A percentile compares a stretch with the other conserved stretches of the same genome.
These are phyloP conservation scores for Epiperipatus broadwayi DNA, from an alignment of 2,888 invertebrate species.

Conservation along the genomic window DNA sequence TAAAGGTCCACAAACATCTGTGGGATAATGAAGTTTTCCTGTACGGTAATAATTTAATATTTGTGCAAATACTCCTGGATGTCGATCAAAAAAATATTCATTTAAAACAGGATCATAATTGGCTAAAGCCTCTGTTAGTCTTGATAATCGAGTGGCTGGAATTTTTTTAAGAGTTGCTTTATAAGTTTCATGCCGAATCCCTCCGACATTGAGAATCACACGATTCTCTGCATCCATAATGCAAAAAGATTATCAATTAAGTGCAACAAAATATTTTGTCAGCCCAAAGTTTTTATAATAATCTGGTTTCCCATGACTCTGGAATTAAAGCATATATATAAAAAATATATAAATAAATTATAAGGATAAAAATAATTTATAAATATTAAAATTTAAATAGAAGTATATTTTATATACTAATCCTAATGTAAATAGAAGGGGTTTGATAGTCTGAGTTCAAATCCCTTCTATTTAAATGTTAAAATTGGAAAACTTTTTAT, in stretches of 20 bases:
- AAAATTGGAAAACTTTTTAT: no score
- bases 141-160: conserved; percentile 60
- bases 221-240: conserved; percentile 73
- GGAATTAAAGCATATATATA: no score
- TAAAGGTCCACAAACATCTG: conserved; percentile 35
- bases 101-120: conserved; percentile 74
- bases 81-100: conserved; percentile 69
- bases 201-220: conserved; percentile 80
- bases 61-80: conserved; percentile 75
- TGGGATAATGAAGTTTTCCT: conserved; percentile 36
- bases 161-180: conserved; percentile 62
- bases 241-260: neutral
- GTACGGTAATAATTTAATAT: conserved; percentile 60
- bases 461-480: no score
- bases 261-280: neutral
- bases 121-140: conserved; percentile 61
- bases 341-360: no score
- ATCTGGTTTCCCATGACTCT: no score
- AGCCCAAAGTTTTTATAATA: no score
- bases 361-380: no score
- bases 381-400: no score
- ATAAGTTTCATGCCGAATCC: conserved; percentile 50
- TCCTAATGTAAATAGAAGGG: no score
- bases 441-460: no score
- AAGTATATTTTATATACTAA: no score